These are phyloP conservation scores for Steatocranus sp. DNA, from an alignment of 2,797 vertebrate genomes.

Conservation along the genomic window DNA sequence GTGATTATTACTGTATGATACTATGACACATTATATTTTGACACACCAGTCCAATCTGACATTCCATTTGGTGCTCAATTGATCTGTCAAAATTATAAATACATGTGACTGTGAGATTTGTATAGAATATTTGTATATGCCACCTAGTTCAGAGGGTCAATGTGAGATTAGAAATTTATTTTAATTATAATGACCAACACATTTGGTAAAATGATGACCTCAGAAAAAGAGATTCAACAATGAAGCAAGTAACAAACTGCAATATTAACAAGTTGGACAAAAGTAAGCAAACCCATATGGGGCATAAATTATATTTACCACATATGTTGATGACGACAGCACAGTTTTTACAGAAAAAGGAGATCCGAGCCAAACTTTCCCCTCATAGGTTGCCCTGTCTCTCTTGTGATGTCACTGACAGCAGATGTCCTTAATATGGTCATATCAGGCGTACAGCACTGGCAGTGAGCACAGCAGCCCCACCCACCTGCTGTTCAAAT, in stretches of 20 bases:
- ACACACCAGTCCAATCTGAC: not conserved
- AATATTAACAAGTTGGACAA: not conserved
- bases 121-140: not conserved
- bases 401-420: not conserved
- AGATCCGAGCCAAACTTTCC: not conserved
- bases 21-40: not conserved
- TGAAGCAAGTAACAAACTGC: not conserved
- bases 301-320: not conserved
- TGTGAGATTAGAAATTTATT: not conserved
- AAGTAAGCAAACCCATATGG: not conserved
- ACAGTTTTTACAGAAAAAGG: not conserved
- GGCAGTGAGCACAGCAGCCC: not conserved
- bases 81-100: not conserved
- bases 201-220: not conserved
- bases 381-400: not conserved
- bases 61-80: not conserved
- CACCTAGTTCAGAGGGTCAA: not conserved
- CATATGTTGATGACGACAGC: not conserved
- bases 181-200: not conserved
- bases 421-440: not conserved
- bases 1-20: not conserved
- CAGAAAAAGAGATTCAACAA: not conserved
- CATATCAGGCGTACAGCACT: not conserved
- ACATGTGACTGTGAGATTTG: not conserved
- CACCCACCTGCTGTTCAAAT: not conserved